phyloP scores from a whole-genome alignment of 2,113 vertebrate genomes.

The Vidua macroura region DNA sequence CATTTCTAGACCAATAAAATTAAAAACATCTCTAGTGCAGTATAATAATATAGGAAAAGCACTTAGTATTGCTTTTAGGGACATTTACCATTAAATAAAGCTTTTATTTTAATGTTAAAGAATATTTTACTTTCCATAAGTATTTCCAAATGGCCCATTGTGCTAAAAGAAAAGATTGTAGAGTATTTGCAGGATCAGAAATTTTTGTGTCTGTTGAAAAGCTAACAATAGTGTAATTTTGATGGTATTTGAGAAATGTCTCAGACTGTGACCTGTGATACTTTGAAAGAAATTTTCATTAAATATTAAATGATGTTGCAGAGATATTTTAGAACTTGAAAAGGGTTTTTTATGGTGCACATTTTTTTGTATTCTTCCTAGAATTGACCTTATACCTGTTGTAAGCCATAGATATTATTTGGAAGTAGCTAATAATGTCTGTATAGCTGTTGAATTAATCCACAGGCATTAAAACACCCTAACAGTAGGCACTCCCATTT shows the following conservation, averaged over 20 bases:
- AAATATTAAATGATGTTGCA: background rate
- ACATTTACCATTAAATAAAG: background rate
- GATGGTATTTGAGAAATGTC: constrained; percentile 15
- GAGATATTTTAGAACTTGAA: background rate
- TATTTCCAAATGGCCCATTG: constrained; percentile 33
- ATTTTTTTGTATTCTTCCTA: background rate
- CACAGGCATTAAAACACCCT: background rate
- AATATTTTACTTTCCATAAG: constrained; percentile 7
- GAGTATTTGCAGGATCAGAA: background rate
- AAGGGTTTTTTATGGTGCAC: background rate
- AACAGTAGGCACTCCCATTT: background rate
- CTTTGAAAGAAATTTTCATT: constrained; percentile 19
- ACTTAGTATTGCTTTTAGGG: constrained; percentile 38
- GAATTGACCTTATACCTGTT: background rate
- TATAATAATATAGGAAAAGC: background rate
- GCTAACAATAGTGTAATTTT: constrained; percentile 9
- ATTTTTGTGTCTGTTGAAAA: constrained; percentile 30
- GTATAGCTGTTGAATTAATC: background rate
- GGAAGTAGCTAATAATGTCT: background rate
- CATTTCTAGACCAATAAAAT: constrained; percentile 9
- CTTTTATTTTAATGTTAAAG: constrained; percentile 37
- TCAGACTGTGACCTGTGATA: constrained; percentile 1
- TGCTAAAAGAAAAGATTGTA: constrained; percentile 1
- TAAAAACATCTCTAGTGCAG: background rate
- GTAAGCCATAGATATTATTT: background rate